Percentiles rank a stretch among this genome's conserved stretches.
phyloP scores from a whole-genome alignment of 2,797 vertebrate genomes.

The Falco peregrinus region DNA sequence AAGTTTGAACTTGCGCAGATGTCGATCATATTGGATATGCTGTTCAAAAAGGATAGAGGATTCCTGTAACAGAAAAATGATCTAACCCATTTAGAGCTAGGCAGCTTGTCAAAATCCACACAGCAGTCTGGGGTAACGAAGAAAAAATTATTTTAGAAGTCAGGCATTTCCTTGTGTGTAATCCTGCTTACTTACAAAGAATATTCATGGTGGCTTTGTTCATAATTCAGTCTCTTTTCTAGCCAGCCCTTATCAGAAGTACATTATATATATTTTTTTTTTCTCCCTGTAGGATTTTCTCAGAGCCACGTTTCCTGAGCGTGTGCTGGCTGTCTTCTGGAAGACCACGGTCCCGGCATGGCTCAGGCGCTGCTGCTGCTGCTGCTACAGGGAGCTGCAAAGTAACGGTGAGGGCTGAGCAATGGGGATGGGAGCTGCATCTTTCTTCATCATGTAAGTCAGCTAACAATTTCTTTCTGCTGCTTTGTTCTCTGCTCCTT shows the following conservation, averaged over 20 bases:
- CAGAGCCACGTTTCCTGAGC: not conserved
- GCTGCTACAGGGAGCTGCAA: not conserved
- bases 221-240: not conserved
- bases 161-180: not conserved
- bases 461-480: not conserved
- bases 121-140: not conserved
- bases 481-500: not conserved
- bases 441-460: not conserved
- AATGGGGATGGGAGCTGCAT: not conserved
- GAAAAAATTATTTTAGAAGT: not conserved
- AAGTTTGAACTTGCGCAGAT: not conserved
- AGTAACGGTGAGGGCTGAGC: not conserved
- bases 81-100: not conserved
- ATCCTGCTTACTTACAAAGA: not conserved
- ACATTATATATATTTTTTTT: not conserved
- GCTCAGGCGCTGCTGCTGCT: not conserved
- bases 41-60: not conserved
- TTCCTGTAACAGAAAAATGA: not conserved
- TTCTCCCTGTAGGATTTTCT: not conserved
- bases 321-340: not conserved
- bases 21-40: not conserved
- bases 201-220: not conserved
- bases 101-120: constrained; percentile 5
- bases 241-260: not conserved
- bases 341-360: not conserved